phyloP scores from a whole-genome alignment of 2,888 invertebrate species.

The Metallyticus violacea region DNA sequence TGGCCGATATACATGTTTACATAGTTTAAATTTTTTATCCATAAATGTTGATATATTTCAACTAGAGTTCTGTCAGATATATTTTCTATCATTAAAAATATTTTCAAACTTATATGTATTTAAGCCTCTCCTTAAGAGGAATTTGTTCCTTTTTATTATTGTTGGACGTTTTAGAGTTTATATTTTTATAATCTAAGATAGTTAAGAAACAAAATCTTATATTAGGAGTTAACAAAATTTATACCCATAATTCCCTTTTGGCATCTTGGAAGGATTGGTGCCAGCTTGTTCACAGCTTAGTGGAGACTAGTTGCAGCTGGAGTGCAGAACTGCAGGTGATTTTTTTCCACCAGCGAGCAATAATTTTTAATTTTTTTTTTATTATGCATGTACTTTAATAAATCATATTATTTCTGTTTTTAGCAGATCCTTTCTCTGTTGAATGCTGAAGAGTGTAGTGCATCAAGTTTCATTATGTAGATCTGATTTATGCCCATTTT shows the following conservation, averaged over 20 bases:
- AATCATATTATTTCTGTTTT: conserved; percentile 21
- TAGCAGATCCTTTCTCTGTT: conserved; percentile 33
- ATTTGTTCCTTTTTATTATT: too few species aligned
- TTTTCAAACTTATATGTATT: too few species aligned
- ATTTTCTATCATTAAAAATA: too few species aligned
- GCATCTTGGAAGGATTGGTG: conserved; percentile 67
- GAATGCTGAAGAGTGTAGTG: conserved; percentile 30
- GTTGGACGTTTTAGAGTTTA: too few species aligned
- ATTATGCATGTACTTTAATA: conserved; percentile 28
- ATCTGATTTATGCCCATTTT: conserved; percentile 14
- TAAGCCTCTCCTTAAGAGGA: too few species aligned
- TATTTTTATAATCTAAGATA: too few species aligned
- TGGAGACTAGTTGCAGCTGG: conserved; percentile 80
- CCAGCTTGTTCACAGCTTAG: conserved; percentile 80
- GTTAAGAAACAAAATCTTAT: too few species aligned
- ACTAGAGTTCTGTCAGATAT: too few species aligned
- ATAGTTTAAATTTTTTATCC: too few species aligned
- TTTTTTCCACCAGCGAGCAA: conserved; percentile 41
- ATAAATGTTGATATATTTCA: too few species aligned
- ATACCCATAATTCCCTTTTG: conserved; percentile 34
- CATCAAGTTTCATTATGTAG: conserved; percentile 25
- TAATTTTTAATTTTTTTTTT: conserved; percentile 23
- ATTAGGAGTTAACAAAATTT: conserved; percentile 18
- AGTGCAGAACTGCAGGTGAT: conserved; percentile 75
- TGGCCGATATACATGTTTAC: too few species aligned